Evolutionary conservation across 2,113 vertebrate genomes (phyloP), one percentile per base, ranked within the genome.

Genomic region (Pitta sordida): DNA sequence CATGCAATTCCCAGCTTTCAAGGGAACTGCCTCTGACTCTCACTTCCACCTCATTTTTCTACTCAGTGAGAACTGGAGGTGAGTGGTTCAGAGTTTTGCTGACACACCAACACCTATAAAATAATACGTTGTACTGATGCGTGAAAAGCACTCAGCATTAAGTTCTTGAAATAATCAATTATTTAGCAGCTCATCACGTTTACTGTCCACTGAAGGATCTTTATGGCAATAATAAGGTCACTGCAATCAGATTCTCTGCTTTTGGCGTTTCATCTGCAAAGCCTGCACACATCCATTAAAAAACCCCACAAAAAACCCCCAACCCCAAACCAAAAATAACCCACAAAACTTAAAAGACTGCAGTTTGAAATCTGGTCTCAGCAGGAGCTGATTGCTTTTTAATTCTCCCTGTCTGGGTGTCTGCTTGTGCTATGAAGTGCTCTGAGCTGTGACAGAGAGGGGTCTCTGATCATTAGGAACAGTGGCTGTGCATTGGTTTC

Each of bases 101-200:
- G 96, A 95, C 93, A 85, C 89, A 94, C 86, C 82, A 85, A 44
- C 83, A 84, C 77, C 90, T 94, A 67, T 76, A 89, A 96, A 94
- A 95, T 87, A 89, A 51, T 78, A 41, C 30, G 60, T 68, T 93
- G 86, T 89, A 93, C 51, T 74, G 81, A 71, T 81, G 91, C 86
- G 1, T 95, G 88, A 92, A 96, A 95, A 95, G 83, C 86, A 95
- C 91, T 95, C 83, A 77, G 70, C 91, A 92, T 92, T 95, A 87
- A 85, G 78, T 84, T 94, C 88, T 89, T 51, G 80, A 95, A 96
- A 88, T 91, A 94, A 94, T 96, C 86, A 94, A 96, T 96, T 96
- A 96, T 97, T 97, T 93, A 95, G 77, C 60, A 95, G 67, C 70
- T 95, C 84, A 94, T 95, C 94, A 91, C 59, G 58, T 93, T 96